Evolutionary conservation across 2,888 invertebrate genomes (phyloP).

Genomic region (Limenitis camilla): DNA sequence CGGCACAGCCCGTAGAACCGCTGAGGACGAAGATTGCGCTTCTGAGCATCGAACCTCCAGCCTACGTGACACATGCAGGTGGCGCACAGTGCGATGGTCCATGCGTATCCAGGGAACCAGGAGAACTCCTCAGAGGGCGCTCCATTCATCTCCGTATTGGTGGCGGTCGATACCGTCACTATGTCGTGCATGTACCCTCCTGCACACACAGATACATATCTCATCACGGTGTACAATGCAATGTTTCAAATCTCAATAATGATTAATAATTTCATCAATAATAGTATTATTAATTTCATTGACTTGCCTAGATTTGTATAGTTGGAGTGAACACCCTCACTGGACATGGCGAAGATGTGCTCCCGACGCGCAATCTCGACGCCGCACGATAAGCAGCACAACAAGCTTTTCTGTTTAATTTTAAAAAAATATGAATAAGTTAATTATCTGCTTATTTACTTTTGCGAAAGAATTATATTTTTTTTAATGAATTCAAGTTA

Average conservation of each 20-base stretch:
- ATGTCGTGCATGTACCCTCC: conserved; percentile 68
- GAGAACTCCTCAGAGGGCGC: conserved; percentile 51
- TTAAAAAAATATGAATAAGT: too few species aligned
- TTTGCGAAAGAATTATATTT: too few species aligned
- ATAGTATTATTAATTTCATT: not conserved
- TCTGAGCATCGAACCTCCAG: conserved; percentile 57
- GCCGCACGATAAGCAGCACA: conserved; percentile 49
- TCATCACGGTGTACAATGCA: too few species aligned
- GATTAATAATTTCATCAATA: too few species aligned
- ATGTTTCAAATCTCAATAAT: not conserved
- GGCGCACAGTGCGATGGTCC: conserved; percentile 53
- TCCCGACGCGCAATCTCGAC: conserved; percentile 47
- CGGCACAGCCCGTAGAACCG: conserved; percentile 63
- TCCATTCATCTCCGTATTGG: conserved; percentile 39
- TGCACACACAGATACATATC: conserved; percentile 26
- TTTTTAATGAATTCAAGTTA: too few species aligned
- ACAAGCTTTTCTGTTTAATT: conserved; percentile 37
- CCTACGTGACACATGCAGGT: conserved; percentile 54
- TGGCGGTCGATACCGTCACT: conserved; percentile 48
- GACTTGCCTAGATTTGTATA: conserved; percentile 46
- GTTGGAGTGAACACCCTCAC: conserved; percentile 60
- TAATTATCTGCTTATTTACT: too few species aligned
- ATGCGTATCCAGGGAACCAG: conserved; percentile 70
- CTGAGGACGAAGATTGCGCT: conserved; percentile 47
- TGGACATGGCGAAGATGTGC: conserved; percentile 59